Conservation (phyloP, 2,797 vertebrate genomes). For the Siniperca obscura region DNA sequence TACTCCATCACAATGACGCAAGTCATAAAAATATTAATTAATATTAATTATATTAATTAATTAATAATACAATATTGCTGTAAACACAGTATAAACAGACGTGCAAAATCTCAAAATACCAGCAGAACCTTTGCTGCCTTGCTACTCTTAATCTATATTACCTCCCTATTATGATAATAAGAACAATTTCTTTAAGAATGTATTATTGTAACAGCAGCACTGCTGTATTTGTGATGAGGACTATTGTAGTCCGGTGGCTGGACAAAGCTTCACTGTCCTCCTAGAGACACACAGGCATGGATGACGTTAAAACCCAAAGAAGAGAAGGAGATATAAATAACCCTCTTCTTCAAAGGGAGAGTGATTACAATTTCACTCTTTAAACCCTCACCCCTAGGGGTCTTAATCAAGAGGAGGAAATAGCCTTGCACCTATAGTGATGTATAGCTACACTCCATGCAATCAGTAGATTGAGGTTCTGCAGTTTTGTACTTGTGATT, state of each 20-base stretch:
- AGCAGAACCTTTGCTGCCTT: neutral
- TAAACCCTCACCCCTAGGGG: conserved; percentile 57
- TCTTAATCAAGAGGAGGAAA: conserved; percentile 70
- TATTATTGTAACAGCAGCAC: too few relatives aligned
- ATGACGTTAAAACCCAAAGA: conserved; percentile 10
- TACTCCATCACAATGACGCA: neutral
- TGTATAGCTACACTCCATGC: conserved; percentile 58
- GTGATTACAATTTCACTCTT: conserved; percentile 68
- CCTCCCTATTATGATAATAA: neutral
- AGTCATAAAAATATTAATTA: neutral
- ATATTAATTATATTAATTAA: too few relatives aligned
- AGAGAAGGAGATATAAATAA: conserved; percentile 52
- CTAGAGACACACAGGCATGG: conserved; percentile 15
- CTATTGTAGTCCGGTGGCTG: neutral
- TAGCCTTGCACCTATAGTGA: conserved; percentile 60
- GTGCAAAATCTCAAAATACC: too few relatives aligned
- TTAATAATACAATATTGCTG: neutral
- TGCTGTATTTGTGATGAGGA: neutral
- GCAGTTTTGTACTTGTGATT: conserved; percentile 69
- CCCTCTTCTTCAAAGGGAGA: conserved; percentile 42
- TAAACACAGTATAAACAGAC: too few relatives aligned
- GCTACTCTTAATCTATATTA: neutral
- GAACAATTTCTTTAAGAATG: neutral
- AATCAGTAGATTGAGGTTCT: conserved; percentile 71
- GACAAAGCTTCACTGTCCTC: conserved; percentile 25